Conservation (phyloP, 1,140 invertebrate species). For the Meloidogyne hapla region DNA sequence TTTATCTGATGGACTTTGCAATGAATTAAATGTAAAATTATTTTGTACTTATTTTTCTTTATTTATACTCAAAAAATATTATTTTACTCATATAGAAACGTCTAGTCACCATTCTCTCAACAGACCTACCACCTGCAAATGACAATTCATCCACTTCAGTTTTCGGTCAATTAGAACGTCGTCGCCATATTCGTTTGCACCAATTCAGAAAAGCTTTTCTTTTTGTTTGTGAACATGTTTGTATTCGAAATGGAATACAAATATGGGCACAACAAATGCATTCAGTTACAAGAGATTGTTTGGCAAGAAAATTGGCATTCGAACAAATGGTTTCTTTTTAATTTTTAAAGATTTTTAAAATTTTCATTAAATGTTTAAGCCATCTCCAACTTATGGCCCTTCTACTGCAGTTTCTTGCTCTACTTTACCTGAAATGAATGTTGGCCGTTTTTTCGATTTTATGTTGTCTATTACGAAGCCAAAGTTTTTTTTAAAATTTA, state of each 20-base stretch:
- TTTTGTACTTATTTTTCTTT: background rate
- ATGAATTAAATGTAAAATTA: conserved; percentile 40
- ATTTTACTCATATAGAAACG: conserved; percentile 32
- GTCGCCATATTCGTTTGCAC: background rate
- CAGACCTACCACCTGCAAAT: background rate
- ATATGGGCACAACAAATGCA: conserved; percentile 16
- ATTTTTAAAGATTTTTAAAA: background rate
- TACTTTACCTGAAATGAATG: conserved; percentile 18
- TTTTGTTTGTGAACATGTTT: conserved; percentile 54
- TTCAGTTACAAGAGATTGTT: background rate
- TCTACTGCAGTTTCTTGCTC: background rate
- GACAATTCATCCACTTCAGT: background rate
- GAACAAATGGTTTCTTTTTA: background rate
- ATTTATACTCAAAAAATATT: background rate
- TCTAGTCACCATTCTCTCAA: conserved; percentile 26
- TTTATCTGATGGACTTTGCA: conserved; percentile 46
- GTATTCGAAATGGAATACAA: conserved; percentile 32
- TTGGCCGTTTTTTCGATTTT: conserved; percentile 23
- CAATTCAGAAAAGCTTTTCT: conserved; percentile 47
- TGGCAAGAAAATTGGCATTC: background rate
- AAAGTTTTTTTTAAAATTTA: conserved; percentile 10
- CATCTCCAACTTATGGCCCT: background rate
- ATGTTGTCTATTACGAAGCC: conserved; percentile 30
- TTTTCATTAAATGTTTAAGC: background rate
- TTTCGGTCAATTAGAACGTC: background rate